Base-by-base conservation (phyloP, 2,888 invertebrate genomes). In the Mesorhabditis sp. region DNA sequence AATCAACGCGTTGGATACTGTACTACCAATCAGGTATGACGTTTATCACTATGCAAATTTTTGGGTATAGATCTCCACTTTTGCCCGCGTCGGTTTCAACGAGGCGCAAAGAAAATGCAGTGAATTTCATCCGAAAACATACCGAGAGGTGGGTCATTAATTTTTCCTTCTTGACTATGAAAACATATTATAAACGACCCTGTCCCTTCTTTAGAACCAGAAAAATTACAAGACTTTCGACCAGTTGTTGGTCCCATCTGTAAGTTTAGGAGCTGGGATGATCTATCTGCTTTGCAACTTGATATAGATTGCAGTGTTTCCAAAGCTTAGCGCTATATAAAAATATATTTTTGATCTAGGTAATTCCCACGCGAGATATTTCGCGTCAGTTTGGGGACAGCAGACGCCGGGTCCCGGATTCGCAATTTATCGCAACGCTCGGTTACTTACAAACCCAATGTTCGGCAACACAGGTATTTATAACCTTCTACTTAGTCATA, bases 31-130 rank as follows among this genome's bases (percentile, higher is more conserved):
- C 58, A 50, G 58, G 58, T 50, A 50, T 13, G 2, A 2, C n/a
- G n/a, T 13, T 50, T 50, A 13, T 50, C 2, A 50, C 1, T 50
- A 13, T 50, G n/a, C 7, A 50, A 13, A 50, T 13, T 10, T 50
- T 50, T 50, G n/a, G n/a, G n/a, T 50, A 13, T n/a, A 50, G 58
- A 50, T 50, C 58, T 13, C 58, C 7, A 50, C 58, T 50, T 50
- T 50, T 50, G 58, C 58, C n/a, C 58, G n/a, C 7, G 58, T 50
- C 58, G 58, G 58, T 50, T n/a, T 50, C 58, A n/a, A 50, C n/a
- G n/a, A 50, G n/a, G 7, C 58, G 7, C 58, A n/a, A 50, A 50
- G n/a, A 2, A 50, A 50, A 50, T 50, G 58, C n/a, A n/a, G n/a
- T 13, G 10, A n/a, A 50, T 13, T 50, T 13, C 10, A 50, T 13